Percentiles rank a stretch among this genome's conserved stretches.
Evolutionary conservation across 2,113 vertebrate species (phyloP).

Genomic region (Panthera tigris): DNA sequence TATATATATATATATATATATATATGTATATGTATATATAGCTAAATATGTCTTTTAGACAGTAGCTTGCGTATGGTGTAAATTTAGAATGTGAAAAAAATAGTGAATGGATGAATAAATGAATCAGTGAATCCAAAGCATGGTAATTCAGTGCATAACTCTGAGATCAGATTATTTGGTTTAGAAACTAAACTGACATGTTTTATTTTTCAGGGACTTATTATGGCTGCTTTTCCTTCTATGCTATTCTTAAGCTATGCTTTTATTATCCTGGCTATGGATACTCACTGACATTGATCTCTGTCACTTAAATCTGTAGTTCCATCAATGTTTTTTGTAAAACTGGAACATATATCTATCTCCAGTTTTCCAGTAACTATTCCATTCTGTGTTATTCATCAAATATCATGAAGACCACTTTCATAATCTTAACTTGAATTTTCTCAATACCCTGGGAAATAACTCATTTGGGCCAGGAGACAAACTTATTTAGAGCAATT

Average conservation of each 20-base stretch:
- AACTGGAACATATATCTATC: background rate
- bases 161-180: background rate
- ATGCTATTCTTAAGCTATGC: background rate
- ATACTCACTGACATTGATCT: background rate
- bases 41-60: background rate
- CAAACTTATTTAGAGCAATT: constrained; percentile 7
- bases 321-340: background rate
- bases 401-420: background rate
- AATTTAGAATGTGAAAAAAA: background rate
- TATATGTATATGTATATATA: background rate
- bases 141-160: background rate
- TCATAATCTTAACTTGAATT: background rate
- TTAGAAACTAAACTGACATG: background rate
- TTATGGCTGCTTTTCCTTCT: background rate
- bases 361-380: background rate
- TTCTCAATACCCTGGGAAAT: constrained; percentile 30
- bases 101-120: background rate
- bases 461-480: background rate
- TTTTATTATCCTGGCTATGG: background rate
- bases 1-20: no score
- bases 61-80: background rate
- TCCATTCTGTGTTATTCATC: background rate
- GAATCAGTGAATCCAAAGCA: background rate
- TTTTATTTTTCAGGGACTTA: background rate
- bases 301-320: background rate